Conservation (phyloP, 1,140 invertebrate genomes). For the Elymnias hypermnestra region DNA sequence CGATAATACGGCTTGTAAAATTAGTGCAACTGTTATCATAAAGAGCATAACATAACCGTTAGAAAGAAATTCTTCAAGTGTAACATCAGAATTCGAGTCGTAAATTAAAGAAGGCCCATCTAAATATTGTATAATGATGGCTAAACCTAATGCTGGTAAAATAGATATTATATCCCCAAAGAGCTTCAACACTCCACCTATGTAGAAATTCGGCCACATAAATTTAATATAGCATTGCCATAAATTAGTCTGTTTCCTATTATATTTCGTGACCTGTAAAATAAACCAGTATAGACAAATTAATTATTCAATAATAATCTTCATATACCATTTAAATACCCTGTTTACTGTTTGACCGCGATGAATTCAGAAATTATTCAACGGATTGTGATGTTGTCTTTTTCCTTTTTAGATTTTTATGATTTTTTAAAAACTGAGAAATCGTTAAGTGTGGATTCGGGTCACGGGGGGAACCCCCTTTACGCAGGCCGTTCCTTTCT, state of each 20-base stretch:
- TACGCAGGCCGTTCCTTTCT: too few relatives aligned
- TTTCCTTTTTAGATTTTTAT: too few relatives aligned
- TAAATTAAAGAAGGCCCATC: conserved; percentile 29
- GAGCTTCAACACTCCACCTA: conserved; percentile 85
- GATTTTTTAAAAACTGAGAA: too few relatives aligned
- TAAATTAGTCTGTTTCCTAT: conserved; percentile 30
- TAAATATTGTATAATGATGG: conserved; percentile 84
- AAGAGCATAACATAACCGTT: conserved; percentile 89
- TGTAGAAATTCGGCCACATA: conserved; percentile 83
- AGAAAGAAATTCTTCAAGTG: conserved; percentile 77
- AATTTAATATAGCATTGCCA: conserved; percentile 83
- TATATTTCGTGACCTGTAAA: conserved; percentile 38
- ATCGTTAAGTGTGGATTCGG: too few relatives aligned
- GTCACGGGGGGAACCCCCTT: too few relatives aligned
- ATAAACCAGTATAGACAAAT: too few relatives aligned
- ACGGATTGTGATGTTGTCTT: too few relatives aligned
- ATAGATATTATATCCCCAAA: conserved; percentile 86
- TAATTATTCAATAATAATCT: not conserved
- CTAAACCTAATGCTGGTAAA: conserved; percentile 86
- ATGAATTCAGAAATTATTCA: too few relatives aligned
- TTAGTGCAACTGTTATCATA: conserved; percentile 82
- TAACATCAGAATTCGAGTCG: conserved; percentile 34
- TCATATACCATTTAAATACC: too few relatives aligned
- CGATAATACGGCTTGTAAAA: conserved; percentile 88
- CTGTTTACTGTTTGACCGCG: too few relatives aligned